Percentiles rank a stretch among this genome's conserved stretches.
These are phyloP conservation scores for Bos taurus DNA, from an alignment of 2,113 vertebrate species.

Conservation along the genomic window ARS-UCD2.0 NC_037351.1:48846501-48847000, in stretches of 20 bases:
- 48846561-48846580: background rate
- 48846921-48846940: background rate
- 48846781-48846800: background rate
- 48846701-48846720: background rate
- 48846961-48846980: background rate
- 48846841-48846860: constrained; percentile 13
- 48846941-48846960: background rate
- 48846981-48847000: background rate
- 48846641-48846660: background rate
- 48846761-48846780: background rate
- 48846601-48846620: background rate
- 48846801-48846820: background rate
- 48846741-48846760: background rate
- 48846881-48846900: background rate
- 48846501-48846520: background rate
- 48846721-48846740: background rate
- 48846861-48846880: background rate
- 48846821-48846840: background rate
- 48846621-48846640: background rate
- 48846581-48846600: background rate
- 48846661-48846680: background rate
- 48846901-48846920: background rate
- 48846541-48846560: background rate
- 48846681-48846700: background rate
- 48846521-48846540: background rate